Evolutionary conservation across 1,140 invertebrate genomes (phyloP).

Genomic region (Zaprionus ghesquierei): DNA sequence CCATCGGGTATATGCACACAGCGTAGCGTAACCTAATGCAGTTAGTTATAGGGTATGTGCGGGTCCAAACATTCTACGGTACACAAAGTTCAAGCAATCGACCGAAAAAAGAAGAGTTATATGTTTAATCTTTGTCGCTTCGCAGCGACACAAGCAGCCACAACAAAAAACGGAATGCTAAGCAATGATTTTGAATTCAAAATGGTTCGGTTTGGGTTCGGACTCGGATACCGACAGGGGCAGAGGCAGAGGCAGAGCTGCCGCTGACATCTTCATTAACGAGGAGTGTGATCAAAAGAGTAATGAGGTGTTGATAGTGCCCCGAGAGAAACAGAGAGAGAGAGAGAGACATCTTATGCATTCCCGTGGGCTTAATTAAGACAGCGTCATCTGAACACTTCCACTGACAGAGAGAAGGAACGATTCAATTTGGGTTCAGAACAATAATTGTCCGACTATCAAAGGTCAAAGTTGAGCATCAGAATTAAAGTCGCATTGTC

Average conservation of each 20-base stretch:
- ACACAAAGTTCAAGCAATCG: conserved; percentile 29
- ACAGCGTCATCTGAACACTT: conserved; percentile 5
- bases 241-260: conserved; percentile 35
- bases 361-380: conserved; percentile 19
- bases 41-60: conserved; percentile 30
- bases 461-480: conserved; percentile 23
- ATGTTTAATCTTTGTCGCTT: conserved; percentile 79
- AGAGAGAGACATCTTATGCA: conserved; percentile 18
- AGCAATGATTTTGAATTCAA: conserved; percentile 72
- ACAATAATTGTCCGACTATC: neutral
- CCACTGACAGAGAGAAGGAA: neutral
- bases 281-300: conserved; percentile 80
- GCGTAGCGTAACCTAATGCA: neutral
- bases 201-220: conserved; percentile 54
- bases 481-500: conserved; percentile 5
- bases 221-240: conserved; percentile 1
- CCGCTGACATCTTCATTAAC: conserved; percentile 78
- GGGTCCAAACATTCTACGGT: neutral
- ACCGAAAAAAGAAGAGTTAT: conserved; percentile 47
- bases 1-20: neutral
- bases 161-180: conserved; percentile 61
- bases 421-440: neutral
- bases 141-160: conserved; percentile 33
- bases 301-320: conserved; percentile 82
- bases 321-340: conserved; percentile 32